Evolutionary conservation across 2,797 vertebrate genomes (phyloP).

Genomic region (Sciurus vulgaris): DNA sequence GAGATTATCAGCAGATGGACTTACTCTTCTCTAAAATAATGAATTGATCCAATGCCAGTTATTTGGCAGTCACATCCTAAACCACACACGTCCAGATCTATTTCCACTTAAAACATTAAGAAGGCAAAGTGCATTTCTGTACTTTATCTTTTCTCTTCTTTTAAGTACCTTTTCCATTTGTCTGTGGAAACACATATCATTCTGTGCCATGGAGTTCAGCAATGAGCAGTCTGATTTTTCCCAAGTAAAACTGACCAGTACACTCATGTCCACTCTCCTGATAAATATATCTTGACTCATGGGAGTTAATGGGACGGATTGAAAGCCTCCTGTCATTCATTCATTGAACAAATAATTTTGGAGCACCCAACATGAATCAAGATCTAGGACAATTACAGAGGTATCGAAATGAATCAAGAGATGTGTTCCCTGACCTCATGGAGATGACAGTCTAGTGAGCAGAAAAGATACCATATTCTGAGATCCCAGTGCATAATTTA

Average conservation of each 20-base stretch:
- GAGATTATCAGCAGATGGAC: conserved; percentile 30
- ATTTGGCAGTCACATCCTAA: conserved; percentile 21
- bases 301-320: background rate
- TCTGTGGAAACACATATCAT: background rate
- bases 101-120: conserved; percentile 37
- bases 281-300: background rate
- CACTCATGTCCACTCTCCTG: background rate
- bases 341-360: background rate
- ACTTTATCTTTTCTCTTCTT: background rate
- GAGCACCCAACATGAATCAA: background rate
- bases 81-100: background rate
- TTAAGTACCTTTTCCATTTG: background rate
- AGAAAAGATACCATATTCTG: background rate
- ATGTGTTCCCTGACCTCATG: background rate
- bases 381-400: background rate
- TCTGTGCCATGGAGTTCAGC: background rate
- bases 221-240: background rate
- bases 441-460: background rate
- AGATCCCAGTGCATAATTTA: background rate
- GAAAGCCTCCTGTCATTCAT: background rate
- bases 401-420: background rate
- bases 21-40: background rate
- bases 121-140: background rate
- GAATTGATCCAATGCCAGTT: conserved; percentile 34
- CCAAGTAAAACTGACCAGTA: background rate